Base-by-base conservation (phyloP, 2,888 invertebrate species). In the Dermolepida albohirtum region DNA sequence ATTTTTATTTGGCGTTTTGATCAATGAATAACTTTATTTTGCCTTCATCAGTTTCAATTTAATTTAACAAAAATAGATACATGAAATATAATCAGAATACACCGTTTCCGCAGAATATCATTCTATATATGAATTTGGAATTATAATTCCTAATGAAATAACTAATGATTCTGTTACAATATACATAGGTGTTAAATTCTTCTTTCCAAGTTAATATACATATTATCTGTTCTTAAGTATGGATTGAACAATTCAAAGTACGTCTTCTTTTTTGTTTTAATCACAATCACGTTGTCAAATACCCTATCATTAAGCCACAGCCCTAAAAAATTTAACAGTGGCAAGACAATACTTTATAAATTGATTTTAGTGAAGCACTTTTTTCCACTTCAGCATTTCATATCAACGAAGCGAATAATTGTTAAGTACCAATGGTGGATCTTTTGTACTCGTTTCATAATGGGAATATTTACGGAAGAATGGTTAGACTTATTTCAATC, bases 351-450 rank as follows among this genome's bases (percentile, higher is more conserved):
- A 62, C 47, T 39, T 34, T 47, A 49, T 47, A 62, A 62, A 62
- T 62, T 62, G 59, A 62, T 62, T 62, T 62, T 34, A 62, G 59
- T 5, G 57, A 14, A 34, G 47, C 47, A 47, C 47, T 47, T 47
- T 54, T 29, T 54, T 62, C 34, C 47, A 34, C 34, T 47, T 47
- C 8, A 34, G 34, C 11, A 62, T 49, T 62, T 62, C 47, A 47
- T 47, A 62, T 62, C 66, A 67, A 67, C 66, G 66, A 67, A 67
- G 66, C 66, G 66, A 27, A 67, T 67, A 67, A 67, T 67, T 59
- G 66, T 51, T 67, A 59, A 67, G 59, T 59, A 51, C 57, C 62
- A 59, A 67, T 62, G 51, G 59, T 59, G 51, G 49, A 47, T 65
- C 65, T 43, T 65, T 65, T 62, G 59, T 34, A 10, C 6, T 34